phyloP scores from a whole-genome alignment of 2,888 invertebrate species.

The Drosophila stalkeri region DNA sequence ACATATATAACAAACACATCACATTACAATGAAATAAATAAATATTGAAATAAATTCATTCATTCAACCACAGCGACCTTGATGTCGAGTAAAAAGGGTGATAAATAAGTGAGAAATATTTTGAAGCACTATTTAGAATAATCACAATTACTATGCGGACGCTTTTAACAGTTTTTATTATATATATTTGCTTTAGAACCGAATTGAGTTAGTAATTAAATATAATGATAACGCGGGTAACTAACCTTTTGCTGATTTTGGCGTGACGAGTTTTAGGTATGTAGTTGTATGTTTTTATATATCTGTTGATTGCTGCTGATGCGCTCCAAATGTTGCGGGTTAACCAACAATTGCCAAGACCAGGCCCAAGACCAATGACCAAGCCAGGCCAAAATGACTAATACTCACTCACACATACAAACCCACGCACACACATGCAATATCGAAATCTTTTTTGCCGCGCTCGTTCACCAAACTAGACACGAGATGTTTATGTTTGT shows the following conservation, averaged over 20 bases:
- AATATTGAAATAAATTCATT: slow-evolving; percentile 51
- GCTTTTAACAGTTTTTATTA: not conserved
- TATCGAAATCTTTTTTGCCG: slow-evolving; percentile 61
- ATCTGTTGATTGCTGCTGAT: slow-evolving; percentile 41
- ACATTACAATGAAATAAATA: slow-evolving; percentile 30
- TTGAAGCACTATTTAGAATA: not conserved
- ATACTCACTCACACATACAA: slow-evolving; percentile 41
- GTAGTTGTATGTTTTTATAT: slow-evolving; percentile 1
- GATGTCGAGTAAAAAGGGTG: slow-evolving; percentile 21
- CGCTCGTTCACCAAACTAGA: slow-evolving; percentile 58
- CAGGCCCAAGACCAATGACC: slow-evolving; percentile 67
- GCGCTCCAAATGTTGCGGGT: slow-evolving; percentile 55
- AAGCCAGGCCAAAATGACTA: slow-evolving; percentile 64
- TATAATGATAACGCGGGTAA: slow-evolving; percentile 41
- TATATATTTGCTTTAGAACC: slow-evolving; percentile 13
- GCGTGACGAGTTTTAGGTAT: slow-evolving; percentile 19
- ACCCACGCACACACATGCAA: slow-evolving; percentile 24
- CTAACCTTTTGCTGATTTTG: slow-evolving; percentile 63
- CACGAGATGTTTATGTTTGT: slow-evolving; percentile 26
- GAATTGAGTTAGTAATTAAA: slow-evolving; percentile 27
- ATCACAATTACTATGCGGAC: slow-evolving; percentile 9
- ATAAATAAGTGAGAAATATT: slow-evolving; percentile 10
- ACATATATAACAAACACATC: slow-evolving; percentile 10
- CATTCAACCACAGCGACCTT: slow-evolving; percentile 30
- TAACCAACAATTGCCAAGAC: slow-evolving; percentile 49